Evolutionary conservation across 2,113 vertebrate species (phyloP), one percentile per base, ranked within the genome.

Genomic region (Erythrocercus mccallii): DNA sequence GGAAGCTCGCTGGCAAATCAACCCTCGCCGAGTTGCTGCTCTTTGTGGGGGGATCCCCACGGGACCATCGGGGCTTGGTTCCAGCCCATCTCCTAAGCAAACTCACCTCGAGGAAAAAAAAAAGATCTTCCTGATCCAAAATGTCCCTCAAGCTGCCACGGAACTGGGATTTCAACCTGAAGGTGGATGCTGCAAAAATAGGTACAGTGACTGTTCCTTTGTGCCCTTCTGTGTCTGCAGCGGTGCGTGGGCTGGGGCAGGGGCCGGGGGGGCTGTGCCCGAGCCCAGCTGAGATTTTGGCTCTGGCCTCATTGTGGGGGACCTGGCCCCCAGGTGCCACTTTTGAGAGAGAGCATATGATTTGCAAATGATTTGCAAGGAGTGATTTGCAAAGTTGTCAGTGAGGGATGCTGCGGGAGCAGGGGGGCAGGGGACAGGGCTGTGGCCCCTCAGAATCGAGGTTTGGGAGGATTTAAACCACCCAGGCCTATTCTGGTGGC

Each of bases 101-200:
- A 82, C 12, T 69, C n/a, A 33, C 35, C 56, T 50, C 23, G 69
- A 65, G 10, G 10, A 4, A 17, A 73, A 22, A 22, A 24, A 45
- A 8, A 4, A 25, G 11, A 31, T 19, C 15, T 18, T 87, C 57
- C 48, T 42, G 33, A 50, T 27, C 17, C 74, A 95, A 68, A 64
- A 99, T 99, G 99, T 99, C 99, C 93, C 98, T 99, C 66, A 99
- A 99, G 96, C 96, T 99, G 94, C 99, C 99, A 65, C 98, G 98
- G 90, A 98, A 97, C 97, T 99, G 99, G 99, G 99, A 99, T 92
- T 99, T 99, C 98, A 98, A 98, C 97, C 97, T 99, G 96, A 99
- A 98, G 95, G 87, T 92, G 77, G 99, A 99, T 64, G 96, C 98
- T 60, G 90, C 96, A 12, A 99, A 98, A 94, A 99, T 99, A 98